Evolutionary conservation across 2,888 invertebrate species (phyloP), one percentile per base, ranked within the genome.

Genomic region (Torymus auratus): DNA sequence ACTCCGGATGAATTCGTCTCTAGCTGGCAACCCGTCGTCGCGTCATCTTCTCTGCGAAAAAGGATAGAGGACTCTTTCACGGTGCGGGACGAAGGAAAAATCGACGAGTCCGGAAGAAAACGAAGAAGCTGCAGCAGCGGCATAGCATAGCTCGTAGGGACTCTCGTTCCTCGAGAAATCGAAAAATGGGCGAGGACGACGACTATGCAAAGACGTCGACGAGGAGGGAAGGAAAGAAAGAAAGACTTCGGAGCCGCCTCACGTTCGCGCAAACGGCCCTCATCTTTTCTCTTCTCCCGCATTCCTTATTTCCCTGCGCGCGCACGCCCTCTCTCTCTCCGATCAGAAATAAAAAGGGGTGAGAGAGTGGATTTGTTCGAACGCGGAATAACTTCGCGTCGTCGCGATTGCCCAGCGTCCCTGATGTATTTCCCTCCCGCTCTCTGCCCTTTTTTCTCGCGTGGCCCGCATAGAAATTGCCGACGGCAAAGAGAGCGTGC

Each of bases 401-500:
- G 50, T 50, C 20, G 41, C 12, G 71, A 62, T 61, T 56, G 62
- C 62, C 41, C n/a, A 53, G 3, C 56, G 56, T 60, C 72, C 69
- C 74, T 65, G 70, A 75, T 55, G 70, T 71, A 76, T 76, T 76
- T 72, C 68, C 52, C 67, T 58, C n/a, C 12, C 60, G 75, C 69
- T 15, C 60, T 64, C 75, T 73, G 17, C 20, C 56, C 23, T 58
- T 17, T 56, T 41, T 11, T 20, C 7, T 62, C 14, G 56, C 53
- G 73, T 69, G 60, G 65, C 82, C 82, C 80, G 82, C 82, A 82
- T 82, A 80, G 78, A 61, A 82, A 82, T 82, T 71, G 77, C 67
- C 58, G 80, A 71, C 41, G 7, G 78, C 61, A 74, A 82, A 75
- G 64, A 68, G 53, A 65, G 58, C 50, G 58, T 7, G 41, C 41